Conservation (phyloP, 2,888 invertebrate genomes). For the Drosophila monieri region DNA sequence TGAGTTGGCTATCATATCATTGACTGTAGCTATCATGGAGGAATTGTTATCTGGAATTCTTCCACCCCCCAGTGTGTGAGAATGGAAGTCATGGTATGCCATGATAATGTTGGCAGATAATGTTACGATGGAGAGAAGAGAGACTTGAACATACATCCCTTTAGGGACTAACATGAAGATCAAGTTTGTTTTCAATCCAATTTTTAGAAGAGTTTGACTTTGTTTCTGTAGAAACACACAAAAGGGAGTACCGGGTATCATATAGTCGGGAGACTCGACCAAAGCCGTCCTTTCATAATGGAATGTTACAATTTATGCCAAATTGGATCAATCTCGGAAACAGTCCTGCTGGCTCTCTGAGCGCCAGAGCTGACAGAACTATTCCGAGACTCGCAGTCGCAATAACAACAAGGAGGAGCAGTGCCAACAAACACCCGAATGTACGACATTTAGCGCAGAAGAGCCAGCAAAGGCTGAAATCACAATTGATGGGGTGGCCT, state of each 20-base stretch:
- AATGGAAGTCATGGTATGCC: too few relatives aligned
- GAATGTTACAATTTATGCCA: conserved; percentile 1
- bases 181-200: too few relatives aligned
- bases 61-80: conserved; percentile 22
- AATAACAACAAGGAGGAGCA: conserved; percentile 18
- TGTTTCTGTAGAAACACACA: too few relatives aligned
- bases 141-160: not conserved
- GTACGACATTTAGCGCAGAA: conserved; percentile 50
- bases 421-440: conserved; percentile 48
- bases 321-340: conserved; percentile 13
- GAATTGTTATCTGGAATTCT: conserved; percentile 18
- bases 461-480: conserved; percentile 37
- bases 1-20: not conserved
- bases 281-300: too few relatives aligned
- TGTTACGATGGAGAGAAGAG: too few relatives aligned
- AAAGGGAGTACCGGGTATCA: too few relatives aligned
- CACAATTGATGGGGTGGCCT: conserved; percentile 39
- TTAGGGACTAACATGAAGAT: too few relatives aligned
- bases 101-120: too few relatives aligned
- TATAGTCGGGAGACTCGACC: too few relatives aligned
- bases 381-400: conserved; percentile 51
- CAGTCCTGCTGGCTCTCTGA: conserved; percentile 5
- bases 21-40: not conserved
- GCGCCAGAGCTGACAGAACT: conserved; percentile 54
- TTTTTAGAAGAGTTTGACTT: too few relatives aligned